A percentile compares a stretch with the other conserved stretches of the same genome.
Conservation (phyloP, 2,888 invertebrate species). For the Xanthorhoe spadicearia region DNA sequence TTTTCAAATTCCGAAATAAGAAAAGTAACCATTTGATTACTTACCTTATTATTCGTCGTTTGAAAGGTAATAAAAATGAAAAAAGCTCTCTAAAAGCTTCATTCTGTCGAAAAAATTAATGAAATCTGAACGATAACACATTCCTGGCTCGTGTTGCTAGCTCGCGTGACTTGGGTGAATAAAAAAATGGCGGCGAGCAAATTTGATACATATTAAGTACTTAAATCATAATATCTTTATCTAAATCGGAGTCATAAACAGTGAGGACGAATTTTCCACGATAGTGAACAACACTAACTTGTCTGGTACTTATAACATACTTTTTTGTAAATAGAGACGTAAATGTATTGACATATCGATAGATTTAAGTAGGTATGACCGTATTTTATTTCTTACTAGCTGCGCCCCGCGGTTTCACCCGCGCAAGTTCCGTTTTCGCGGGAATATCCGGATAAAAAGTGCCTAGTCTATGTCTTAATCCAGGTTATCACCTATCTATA, state of each 20-base stretch:
- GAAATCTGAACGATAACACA: conserved; percentile 69
- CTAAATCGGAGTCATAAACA: conserved; percentile 73
- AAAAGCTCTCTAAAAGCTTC: conserved; percentile 6
- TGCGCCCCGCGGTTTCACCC: no score
- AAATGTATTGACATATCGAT: not conserved
- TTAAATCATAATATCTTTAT: conserved; percentile 78
- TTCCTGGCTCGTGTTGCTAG: conserved; percentile 69
- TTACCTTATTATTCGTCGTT: not conserved
- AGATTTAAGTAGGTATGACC: not conserved
- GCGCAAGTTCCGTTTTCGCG: no score
- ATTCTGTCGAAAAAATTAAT: conserved; percentile 45
- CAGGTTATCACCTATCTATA: no score
- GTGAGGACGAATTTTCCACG: conserved; percentile 62
- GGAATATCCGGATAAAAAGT: no score
- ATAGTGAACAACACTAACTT: conserved; percentile 19
- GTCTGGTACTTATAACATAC: not conserved
- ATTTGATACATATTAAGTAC: conserved; percentile 74
- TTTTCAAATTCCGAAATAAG: not conserved
- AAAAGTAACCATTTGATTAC: not conserved
- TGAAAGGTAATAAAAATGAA: not conserved
- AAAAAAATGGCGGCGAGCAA: conserved; percentile 69
- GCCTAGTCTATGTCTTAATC: no score
- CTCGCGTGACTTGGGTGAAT: conserved; percentile 73
- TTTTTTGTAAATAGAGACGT: conserved; percentile 3
- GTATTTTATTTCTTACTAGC: not conserved